Evolutionary conservation across 2,888 invertebrate species (phyloP).

Genomic region (Cephonodes hylas): DNA sequence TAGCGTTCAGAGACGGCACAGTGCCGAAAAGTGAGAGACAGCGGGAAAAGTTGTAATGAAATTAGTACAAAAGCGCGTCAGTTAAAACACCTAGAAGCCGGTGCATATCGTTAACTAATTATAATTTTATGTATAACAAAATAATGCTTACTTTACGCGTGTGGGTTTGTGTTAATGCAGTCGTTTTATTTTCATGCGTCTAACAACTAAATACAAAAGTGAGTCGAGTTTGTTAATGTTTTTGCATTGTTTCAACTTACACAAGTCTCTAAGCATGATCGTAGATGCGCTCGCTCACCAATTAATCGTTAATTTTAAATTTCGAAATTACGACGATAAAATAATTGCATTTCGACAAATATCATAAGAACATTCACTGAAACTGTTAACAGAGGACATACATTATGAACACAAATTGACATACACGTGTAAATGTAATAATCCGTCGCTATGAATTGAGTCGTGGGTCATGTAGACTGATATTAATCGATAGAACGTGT

Average conservation of each 20-base stretch:
- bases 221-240: neutral
- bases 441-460: slow-evolving; percentile 23
- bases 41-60: slow-evolving; percentile 27
- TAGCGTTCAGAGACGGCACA: slow-evolving; percentile 54
- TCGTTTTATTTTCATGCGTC: slow-evolving; percentile 39
- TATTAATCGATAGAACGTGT: slow-evolving; percentile 32
- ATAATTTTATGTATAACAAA: slow-evolving; percentile 40
- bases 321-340: slow-evolving; percentile 1
- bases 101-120: slow-evolving; percentile 40
- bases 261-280: neutral
- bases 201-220: slow-evolving; percentile 14
- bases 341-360: neutral
- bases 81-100: slow-evolving; percentile 40
- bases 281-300: neutral
- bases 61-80: slow-evolving; percentile 37
- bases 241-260: slow-evolving; percentile 9
- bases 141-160: slow-evolving; percentile 62
- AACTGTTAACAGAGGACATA: neutral
- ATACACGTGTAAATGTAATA: slow-evolving; percentile 17
- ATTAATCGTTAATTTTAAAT: neutral
- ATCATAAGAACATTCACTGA: neutral
- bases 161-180: slow-evolving; percentile 79
- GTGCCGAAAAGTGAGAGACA: slow-evolving; percentile 32
- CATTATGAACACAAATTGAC: slow-evolving; percentile 7
- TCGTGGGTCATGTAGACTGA: slow-evolving; percentile 28